Conservation (phyloP, 2,113 vertebrate genomes). For the Lates calcarifer region DNA sequence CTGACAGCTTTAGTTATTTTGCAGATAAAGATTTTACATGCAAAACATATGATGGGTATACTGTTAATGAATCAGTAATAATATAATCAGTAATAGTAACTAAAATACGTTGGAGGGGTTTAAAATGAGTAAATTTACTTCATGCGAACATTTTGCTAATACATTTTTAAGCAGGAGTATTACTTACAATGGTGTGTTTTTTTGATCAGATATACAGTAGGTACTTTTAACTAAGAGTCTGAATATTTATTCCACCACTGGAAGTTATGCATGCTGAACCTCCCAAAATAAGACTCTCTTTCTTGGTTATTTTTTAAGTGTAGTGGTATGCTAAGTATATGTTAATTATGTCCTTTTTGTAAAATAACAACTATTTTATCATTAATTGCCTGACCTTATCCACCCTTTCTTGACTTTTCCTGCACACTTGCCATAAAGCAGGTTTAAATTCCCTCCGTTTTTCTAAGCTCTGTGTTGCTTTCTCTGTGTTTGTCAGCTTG, state of each 20-base stretch:
- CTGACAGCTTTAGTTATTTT: too few relatives aligned
- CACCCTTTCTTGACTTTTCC: background rate
- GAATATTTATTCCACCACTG: too few relatives aligned
- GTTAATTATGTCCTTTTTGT: background rate
- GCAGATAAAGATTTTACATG: too few relatives aligned
- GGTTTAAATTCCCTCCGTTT: background rate
- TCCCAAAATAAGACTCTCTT: background rate
- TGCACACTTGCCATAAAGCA: background rate
- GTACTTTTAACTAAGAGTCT: too few relatives aligned
- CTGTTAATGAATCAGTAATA: too few relatives aligned
- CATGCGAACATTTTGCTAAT: background rate
- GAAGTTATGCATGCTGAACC: background rate
- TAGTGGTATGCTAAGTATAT: background rate
- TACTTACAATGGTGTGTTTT: too few relatives aligned
- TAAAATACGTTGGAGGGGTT: too few relatives aligned
- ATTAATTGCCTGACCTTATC: background rate
- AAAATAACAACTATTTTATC: slow-evolving; percentile 2
- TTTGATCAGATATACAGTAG: too few relatives aligned
- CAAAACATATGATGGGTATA: too few relatives aligned
- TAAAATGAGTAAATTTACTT: too few relatives aligned
- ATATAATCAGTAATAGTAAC: too few relatives aligned
- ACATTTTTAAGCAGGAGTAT: too few relatives aligned
- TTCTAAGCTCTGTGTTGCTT: background rate
- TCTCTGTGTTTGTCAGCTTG: background rate
- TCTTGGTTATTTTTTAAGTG: background rate